Evolutionary conservation across 2,113 vertebrate genomes (phyloP).

Genomic region (Rana temporaria): DNA sequence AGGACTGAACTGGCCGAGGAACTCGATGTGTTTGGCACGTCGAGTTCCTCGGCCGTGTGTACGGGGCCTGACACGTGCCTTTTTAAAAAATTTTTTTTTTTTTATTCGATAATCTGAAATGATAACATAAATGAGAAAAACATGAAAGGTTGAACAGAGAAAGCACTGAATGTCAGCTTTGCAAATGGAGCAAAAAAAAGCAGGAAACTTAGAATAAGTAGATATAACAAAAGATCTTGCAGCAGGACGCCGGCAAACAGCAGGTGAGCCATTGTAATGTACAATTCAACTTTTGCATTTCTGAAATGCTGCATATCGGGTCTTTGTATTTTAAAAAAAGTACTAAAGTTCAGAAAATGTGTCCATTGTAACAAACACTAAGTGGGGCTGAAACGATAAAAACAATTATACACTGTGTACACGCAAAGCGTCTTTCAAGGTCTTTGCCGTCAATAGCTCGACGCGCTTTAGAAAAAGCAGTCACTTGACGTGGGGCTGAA

Average conservation of each 20-base stretch:
- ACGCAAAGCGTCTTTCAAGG: slow-evolving; percentile 16
- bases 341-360: slow-evolving; percentile 34
- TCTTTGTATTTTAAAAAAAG: slow-evolving; percentile 12
- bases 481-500: background rate
- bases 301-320: slow-evolving; percentile 46
- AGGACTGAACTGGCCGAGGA: too few relatives aligned
- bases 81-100: background rate
- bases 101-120: background rate
- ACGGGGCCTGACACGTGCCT: background rate
- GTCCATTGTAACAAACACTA: slow-evolving; percentile 33
- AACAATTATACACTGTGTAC: slow-evolving; percentile 36
- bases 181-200: background rate
- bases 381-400: slow-evolving; percentile 25
- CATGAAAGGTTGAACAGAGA: background rate
- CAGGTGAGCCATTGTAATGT: slow-evolving; percentile 47
- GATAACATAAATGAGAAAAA: slow-evolving; percentile 3
- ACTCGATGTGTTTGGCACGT: too few relatives aligned
- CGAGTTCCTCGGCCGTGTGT: too few relatives aligned
- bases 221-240: slow-evolving; percentile 57
- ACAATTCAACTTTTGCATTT: slow-evolving; percentile 59
- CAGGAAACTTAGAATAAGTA: slow-evolving; percentile 18
- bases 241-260: slow-evolving; percentile 59
- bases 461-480: background rate
- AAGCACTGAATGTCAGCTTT: background rate
- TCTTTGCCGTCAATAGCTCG: background rate